phyloP scores from a whole-genome alignment of 2,888 invertebrate species.

The Theristus sp. region DNA sequence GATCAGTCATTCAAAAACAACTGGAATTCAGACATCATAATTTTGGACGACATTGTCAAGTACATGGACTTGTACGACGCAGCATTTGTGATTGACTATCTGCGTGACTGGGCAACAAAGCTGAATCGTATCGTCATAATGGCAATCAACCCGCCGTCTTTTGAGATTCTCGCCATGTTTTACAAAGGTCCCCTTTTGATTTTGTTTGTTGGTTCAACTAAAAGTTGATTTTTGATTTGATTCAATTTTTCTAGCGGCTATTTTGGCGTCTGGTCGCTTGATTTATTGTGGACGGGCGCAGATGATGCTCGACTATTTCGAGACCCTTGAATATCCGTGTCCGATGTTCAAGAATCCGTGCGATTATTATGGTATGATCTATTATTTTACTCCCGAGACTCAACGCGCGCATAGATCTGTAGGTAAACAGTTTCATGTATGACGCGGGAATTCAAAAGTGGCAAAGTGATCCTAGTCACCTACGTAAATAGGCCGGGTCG shows the following conservation, averaged over 20 bases:
- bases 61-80: slow-evolving; percentile 87
- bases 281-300: slow-evolving; percentile 73
- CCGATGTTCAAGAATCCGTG: slow-evolving; percentile 89
- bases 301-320: slow-evolving; percentile 72
- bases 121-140: slow-evolving; percentile 60
- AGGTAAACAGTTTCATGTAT: no score
- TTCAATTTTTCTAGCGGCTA: slow-evolving; percentile 43
- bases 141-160: slow-evolving; percentile 79
- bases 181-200: no score
- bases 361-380: slow-evolving; percentile 63
- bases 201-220: slow-evolving; percentile 10
- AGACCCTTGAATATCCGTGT: slow-evolving; percentile 72
- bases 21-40: slow-evolving; percentile 48
- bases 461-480: no score
- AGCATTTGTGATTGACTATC: slow-evolving; percentile 77
- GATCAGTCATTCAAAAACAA: no score
- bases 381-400: no score
- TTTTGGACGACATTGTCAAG: slow-evolving; percentile 67
- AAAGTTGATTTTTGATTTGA: background rate
- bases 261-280: slow-evolving; percentile 70
- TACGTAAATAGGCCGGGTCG: no score
- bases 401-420: no score
- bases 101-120: slow-evolving; percentile 65
- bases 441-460: no score
- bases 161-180: slow-evolving; percentile 83